Base-by-base conservation (phyloP, 2,888 invertebrate species). In the Cephus pygmeus region DNA sequence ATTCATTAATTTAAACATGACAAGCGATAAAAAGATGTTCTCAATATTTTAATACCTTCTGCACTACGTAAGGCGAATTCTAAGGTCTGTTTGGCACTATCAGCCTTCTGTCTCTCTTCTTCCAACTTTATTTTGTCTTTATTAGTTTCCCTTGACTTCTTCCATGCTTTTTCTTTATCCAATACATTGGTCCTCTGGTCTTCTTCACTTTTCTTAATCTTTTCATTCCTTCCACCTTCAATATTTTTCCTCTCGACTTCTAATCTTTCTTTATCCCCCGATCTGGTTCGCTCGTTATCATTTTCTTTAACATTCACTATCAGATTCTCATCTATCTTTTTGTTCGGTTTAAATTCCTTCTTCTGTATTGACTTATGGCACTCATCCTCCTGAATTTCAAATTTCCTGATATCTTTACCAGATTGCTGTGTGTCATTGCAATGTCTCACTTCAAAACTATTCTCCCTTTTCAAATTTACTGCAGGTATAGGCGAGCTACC, bases 81-180 rank as follows among this genome's bases (percentile, higher is more conserved):
- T 68, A 95, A 89, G 56, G 92, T 91, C 77, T 91, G 91, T 84
- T 94, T 94, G 12, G 93, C 93, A 85, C 92, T 93, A 79, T 94
- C 93, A 1, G 94, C 92, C 71, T 93, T 93, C 73, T 91, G 90
- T 85, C 93, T 94, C 79, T 95, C 94, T 75, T 93, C 93, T 84
- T 94, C 93, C 34, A 93, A 86, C 79, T 91, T 92, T 34, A 88
- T 89, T 84, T 93, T 92, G 69, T 92, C 92, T 83, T 92, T 93
- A 85, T 95, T 94, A 83, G 94, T 94, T 80, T 93, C 93, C 80
- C 94, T 89, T 81, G 93, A 92, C 87, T 94, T 94, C 84, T 94
- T 94, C 95, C 95, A 96, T 84, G 95, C 95, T 81, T 92, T 92
- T 76, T 95, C 93, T 86, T 94, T 95, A 71, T 94, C 93, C 83